Evolutionary conservation across 2,797 vertebrate species (phyloP), one percentile per base, ranked within the genome.

Genomic region (Thamnophis elegans): DNA sequence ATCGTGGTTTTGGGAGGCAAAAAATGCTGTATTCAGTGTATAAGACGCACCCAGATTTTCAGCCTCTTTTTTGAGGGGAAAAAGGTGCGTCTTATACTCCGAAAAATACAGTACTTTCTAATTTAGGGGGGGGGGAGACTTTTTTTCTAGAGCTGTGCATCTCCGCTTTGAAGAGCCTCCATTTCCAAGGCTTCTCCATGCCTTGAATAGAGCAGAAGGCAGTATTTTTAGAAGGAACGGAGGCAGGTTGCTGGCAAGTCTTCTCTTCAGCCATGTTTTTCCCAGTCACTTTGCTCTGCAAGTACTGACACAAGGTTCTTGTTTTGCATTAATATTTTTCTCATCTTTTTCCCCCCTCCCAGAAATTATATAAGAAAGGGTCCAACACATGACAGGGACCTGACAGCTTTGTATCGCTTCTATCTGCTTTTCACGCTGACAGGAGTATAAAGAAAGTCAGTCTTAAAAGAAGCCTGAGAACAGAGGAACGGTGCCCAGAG

Each of bases 381-480:
- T 73, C 89, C 94, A 47, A 32, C 73, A 93, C 90, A 73, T 92
- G 18, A 88, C 59, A 93, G 73, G 56, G 68, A 25, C 56, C 93
- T 93, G 91, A 85, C 94, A 93, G 25, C 32, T 42, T 62, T 92
- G 58, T 58, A 68, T 56, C 91, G 16, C 88, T 95, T 95, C 59
- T 92, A 0, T 91, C 55, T 89, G 1, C 92, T 18, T 86, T 90
- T 92, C 90, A 54, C 55, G 54, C 90, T 92, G 91, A 90, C 88
- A 68, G 93, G 87, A 90, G 78, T 54, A 73, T 92, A 89, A 94
- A 65, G 93, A 96, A 95, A 94, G 54, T 22, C 89, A 85, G 55
- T 65, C 82, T 94, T 91, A 94, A 82, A 95, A 94, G 90, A 60
- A 92, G 90, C 73, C 93, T 65, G 89, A 94, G 92, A 93, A 95